Evolutionary conservation across 2,113 vertebrate species (phyloP).

Genomic region (Mobula hypostoma): DNA sequence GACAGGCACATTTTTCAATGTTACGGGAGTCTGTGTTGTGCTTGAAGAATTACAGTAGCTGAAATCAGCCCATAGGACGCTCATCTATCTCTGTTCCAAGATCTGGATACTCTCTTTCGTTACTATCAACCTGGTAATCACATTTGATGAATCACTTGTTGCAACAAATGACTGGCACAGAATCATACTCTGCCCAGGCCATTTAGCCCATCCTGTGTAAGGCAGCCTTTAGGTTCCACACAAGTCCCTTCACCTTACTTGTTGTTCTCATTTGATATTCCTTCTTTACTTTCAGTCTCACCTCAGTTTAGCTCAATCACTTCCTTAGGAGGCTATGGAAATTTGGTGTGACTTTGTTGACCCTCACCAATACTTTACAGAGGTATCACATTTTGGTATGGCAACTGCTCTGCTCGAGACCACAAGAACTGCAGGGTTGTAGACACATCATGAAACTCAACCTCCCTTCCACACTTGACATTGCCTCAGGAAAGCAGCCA

Average conservation of each 20-base stretch:
- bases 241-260: neutral
- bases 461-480: no score
- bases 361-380: no score
- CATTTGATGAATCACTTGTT: conserved; percentile 20
- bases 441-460: no score
- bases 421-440: no score
- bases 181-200: neutral
- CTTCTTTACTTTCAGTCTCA: neutral
- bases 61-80: neutral
- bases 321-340: no score
- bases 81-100: conserved; percentile 20
- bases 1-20: conserved; percentile 11
- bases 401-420: no score
- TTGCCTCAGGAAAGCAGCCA: no score
- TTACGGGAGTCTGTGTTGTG: neutral
- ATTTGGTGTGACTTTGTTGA: no score
- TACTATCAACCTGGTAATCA: neutral
- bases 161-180: neutral
- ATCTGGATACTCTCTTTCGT: neutral
- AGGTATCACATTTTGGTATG: no score
- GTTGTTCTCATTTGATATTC: neutral
- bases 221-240: neutral
- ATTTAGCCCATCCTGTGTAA: neutral
- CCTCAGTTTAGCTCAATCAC: neutral
- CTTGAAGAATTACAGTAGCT: conserved; percentile 8